Percentiles rank a stretch among this genome's conserved stretches.
These are phyloP conservation scores for Urosaurus nigricauda DNA, from an alignment of 2,797 vertebrate species.

Conservation along the genomic window DNA sequence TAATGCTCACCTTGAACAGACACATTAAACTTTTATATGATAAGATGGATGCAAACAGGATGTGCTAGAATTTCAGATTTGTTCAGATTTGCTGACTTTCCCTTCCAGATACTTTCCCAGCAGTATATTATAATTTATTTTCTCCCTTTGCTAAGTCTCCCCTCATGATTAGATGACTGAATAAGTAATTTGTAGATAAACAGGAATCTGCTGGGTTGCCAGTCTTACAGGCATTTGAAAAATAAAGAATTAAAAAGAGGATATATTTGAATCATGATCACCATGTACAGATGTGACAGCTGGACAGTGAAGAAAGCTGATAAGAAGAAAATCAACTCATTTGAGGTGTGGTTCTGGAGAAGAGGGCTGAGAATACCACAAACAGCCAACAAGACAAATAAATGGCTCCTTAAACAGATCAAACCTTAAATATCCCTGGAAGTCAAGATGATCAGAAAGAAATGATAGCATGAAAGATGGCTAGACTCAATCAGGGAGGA, in stretches of 20 bases:
- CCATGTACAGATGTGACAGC: too few species aligned
- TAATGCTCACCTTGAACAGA: conserved; percentile 36
- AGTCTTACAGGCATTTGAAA: not conserved
- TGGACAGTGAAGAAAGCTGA: too few species aligned
- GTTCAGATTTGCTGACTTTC: conserved; percentile 23
- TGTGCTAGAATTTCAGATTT: not conserved
- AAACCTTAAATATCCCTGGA: too few species aligned
- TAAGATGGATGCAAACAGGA: conserved; percentile 40
- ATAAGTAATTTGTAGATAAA: conserved; percentile 20
- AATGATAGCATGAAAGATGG: too few species aligned
- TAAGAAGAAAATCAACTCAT: too few species aligned
- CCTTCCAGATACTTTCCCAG: not conserved
- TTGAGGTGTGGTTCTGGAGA: too few species aligned
- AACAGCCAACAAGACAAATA: too few species aligned
- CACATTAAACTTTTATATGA: conserved; percentile 17
- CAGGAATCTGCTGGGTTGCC: not conserved
- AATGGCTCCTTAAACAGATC: too few species aligned
- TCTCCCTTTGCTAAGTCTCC: not conserved
- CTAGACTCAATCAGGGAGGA: too few species aligned
- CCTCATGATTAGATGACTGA: conserved; percentile 20
- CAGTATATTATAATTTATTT: conserved; percentile 28
- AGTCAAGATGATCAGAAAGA: too few species aligned
- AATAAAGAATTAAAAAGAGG: not conserved
- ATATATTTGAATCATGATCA: not conserved
- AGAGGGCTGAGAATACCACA: too few species aligned